phyloP scores from a whole-genome alignment of 2,888 invertebrate species.

The Athalia circularis region DNA sequence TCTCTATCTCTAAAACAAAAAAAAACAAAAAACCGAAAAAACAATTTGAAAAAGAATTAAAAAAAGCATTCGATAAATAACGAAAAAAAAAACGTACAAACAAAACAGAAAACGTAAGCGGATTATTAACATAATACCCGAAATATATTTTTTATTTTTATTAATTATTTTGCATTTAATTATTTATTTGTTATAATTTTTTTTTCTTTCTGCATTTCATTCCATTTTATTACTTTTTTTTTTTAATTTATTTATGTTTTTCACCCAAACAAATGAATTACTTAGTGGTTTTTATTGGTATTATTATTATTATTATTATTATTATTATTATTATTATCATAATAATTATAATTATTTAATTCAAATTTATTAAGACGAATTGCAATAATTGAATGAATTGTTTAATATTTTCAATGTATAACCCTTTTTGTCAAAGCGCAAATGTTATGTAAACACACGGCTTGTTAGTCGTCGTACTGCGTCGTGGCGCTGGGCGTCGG shows the following conservation, averaged over 20 bases:
- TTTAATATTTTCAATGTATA: constrained; percentile 57
- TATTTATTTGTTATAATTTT: no score
- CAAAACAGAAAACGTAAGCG: constrained; percentile 16
- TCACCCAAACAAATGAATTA: no score
- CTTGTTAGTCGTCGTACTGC: constrained; percentile 73
- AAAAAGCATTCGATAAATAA: constrained; percentile 49
- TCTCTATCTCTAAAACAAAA: constrained; percentile 3
- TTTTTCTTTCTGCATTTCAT: no score
- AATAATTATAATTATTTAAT: no score
- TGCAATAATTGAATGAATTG: not conserved
- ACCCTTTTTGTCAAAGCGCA: constrained; percentile 64
- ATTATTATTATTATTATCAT: no score
- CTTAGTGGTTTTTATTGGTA: no score
- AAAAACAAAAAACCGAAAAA: not conserved
- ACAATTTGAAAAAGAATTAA: constrained; percentile 42
- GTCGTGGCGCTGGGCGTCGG: constrained; percentile 73
- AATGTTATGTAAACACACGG: constrained; percentile 63
- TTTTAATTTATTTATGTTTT: no score
- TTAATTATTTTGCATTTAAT: no score
- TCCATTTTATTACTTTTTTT: no score
- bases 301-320: no score
- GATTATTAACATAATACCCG: not conserved
- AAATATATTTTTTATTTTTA: not conserved
- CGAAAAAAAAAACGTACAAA: constrained; percentile 8
- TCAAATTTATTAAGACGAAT: no score